These are phyloP conservation scores for Drosophila putrida DNA, from an alignment of 2,888 invertebrate species.

Conservation along the genomic window DNA sequence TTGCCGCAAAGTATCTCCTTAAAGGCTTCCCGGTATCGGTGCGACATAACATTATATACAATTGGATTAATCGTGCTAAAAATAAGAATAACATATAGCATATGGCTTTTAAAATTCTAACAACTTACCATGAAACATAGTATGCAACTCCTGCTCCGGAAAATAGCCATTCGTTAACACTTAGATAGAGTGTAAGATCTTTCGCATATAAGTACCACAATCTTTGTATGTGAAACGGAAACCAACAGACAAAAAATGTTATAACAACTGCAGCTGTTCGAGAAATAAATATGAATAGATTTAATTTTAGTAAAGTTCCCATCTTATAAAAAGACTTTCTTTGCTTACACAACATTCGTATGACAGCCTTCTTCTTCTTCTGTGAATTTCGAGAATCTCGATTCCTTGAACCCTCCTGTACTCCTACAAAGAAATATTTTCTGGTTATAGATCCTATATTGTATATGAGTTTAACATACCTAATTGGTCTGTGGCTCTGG, in stretches of 20 bases:
- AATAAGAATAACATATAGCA: not conserved
- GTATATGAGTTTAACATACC: constrained; percentile 60
- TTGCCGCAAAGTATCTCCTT: constrained; percentile 90
- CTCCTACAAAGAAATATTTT: constrained; percentile 68
- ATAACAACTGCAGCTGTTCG: constrained; percentile 94
- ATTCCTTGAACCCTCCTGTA: constrained; percentile 89
- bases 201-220: constrained; percentile 92
- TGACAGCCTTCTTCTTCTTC: constrained; percentile 91
- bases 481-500: constrained; percentile 86
- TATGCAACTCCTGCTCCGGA: constrained; percentile 92
- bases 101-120: not conserved
- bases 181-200: constrained; percentile 87
- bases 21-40: constrained; percentile 92
- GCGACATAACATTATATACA: constrained; percentile 93
- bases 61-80: constrained; percentile 94
- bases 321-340: not conserved
- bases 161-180: constrained; percentile 92
- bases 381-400: constrained; percentile 90
- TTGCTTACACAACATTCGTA: constrained; percentile 91
- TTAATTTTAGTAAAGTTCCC: not conserved
- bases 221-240: constrained; percentile 97
- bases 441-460: not conserved
- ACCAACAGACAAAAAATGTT: constrained; percentile 98
- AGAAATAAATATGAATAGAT: not conserved
- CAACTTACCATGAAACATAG: constrained; percentile 88